phyloP scores from a whole-genome alignment of 2,113 vertebrate genomes.

The Mungos mungo region DNA sequence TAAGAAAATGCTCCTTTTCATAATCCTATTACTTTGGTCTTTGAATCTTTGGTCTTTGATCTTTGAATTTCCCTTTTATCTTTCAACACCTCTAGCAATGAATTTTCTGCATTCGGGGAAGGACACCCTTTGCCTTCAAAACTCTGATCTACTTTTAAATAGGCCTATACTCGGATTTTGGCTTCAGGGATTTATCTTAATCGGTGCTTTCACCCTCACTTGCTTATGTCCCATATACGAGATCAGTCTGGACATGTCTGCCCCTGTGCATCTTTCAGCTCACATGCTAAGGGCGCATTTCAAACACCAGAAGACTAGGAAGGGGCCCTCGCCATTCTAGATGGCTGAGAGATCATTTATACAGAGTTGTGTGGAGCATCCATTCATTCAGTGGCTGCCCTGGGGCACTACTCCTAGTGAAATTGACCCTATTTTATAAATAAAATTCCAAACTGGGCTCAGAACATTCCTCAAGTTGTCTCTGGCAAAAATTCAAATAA shows the following conservation, averaged over 20 bases:
- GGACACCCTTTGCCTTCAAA: slow-evolving; percentile 17
- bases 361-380: background rate
- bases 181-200: background rate
- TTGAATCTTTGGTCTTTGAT: background rate
- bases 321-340: background rate
- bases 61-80: background rate
- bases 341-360: background rate
- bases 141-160: background rate
- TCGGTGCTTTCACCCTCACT: background rate
- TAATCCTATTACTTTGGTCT: background rate
- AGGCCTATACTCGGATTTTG: background rate
- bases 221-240: background rate
- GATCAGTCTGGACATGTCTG: background rate
- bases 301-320: background rate
- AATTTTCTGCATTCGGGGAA: slow-evolving; percentile 19
- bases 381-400: background rate
- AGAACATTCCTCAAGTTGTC: slow-evolving; percentile 51
- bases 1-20: slow-evolving; percentile 9
- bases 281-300: background rate
- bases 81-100: background rate
- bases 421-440: slow-evolving; percentile 53
- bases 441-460: slow-evolving; percentile 62
- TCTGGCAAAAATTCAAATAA: slow-evolving; percentile 59
- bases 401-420: background rate
- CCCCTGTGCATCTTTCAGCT: background rate